A percentile compares a stretch with the other conserved stretches of the same genome.
Conservation (phyloP, 2,797 vertebrate genomes). For the Phoxinus dragarum region DNA sequence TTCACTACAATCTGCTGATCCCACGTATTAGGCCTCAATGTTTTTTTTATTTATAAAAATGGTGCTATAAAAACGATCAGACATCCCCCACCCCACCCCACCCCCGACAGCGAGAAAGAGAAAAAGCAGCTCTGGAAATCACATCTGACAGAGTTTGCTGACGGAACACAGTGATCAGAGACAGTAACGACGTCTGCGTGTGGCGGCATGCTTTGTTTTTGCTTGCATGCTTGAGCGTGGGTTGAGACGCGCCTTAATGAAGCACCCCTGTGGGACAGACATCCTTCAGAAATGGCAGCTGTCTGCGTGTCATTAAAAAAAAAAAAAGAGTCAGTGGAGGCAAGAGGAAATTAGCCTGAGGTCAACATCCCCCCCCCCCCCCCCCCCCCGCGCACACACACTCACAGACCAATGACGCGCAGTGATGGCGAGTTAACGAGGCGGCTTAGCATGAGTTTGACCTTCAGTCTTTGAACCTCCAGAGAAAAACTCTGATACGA, state of each 20-base stretch:
- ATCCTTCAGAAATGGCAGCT: conserved; percentile 50
- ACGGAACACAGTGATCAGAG: conserved; percentile 44
- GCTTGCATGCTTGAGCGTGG: conserved; percentile 44
- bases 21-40: neutral
- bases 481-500: conserved; percentile 15
- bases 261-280: conserved; percentile 49
- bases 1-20: conserved; percentile 1
- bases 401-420: conserved; percentile 11
- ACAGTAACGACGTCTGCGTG: conserved; percentile 27
- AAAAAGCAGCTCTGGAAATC: conserved; percentile 60
- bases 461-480: conserved; percentile 50
- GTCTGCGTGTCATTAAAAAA: conserved; percentile 45
- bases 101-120: conserved; percentile 70
- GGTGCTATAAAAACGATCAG: conserved; percentile 34
- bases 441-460: conserved; percentile 12
- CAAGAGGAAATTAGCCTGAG: conserved; percentile 42
- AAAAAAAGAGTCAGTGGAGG: conserved; percentile 11
- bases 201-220: conserved; percentile 48
- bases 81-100: conserved; percentile 31
- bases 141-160: conserved; percentile 54
- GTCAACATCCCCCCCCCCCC: conserved; percentile 26
- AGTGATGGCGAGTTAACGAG: conserved; percentile 18
- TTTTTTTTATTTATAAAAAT: neutral
- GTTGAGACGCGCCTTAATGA: conserved; percentile 41
- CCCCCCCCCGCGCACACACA: neutral